Percentiles rank a stretch among this genome's conserved stretches.
Evolutionary conservation across 2,113 vertebrate genomes (phyloP).

Genomic region (Oncorhynchus nerka): DNA sequence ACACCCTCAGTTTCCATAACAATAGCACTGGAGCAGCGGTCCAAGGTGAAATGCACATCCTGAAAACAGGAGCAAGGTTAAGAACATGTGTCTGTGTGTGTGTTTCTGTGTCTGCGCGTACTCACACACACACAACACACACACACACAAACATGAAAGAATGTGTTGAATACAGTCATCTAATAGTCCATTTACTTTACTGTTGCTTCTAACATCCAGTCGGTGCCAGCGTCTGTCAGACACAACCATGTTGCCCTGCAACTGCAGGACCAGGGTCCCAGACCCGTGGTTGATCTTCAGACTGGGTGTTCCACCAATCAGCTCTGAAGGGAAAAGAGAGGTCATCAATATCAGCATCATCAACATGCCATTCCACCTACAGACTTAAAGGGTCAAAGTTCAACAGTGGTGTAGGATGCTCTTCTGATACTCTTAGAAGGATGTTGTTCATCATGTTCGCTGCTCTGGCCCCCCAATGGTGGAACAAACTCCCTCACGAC

Average conservation of each 20-base stretch:
- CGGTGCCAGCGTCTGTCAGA: conserved; percentile 69
- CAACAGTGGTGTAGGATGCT: too few species aligned
- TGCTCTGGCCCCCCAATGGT: too few species aligned
- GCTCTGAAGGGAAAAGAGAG: conserved; percentile 41
- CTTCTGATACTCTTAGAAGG: too few species aligned
- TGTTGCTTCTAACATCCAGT: conserved; percentile 67
- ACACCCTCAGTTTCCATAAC: conserved; percentile 82
- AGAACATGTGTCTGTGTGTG: too few species aligned
- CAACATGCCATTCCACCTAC: neutral
- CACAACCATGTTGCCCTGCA: conserved; percentile 53
- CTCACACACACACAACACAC: too few species aligned
- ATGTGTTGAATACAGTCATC: conserved; percentile 52
- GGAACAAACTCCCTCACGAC: too few species aligned
- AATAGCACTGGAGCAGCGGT: conserved; percentile 75
- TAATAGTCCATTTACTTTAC: conserved; percentile 64
- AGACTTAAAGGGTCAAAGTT: neutral
- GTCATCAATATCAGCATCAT: neutral
- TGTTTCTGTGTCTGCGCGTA: too few species aligned
- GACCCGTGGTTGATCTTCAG: conserved; percentile 72
- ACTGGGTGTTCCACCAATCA: conserved; percentile 63
- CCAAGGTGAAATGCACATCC: conserved; percentile 82
- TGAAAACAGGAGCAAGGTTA: conserved; percentile 43
- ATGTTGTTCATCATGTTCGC: too few species aligned
- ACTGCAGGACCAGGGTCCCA: conserved; percentile 67
- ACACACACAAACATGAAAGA: too few species aligned